These are phyloP conservation scores for Riparia riparia DNA, from an alignment of 2,113 vertebrate genomes.

Conservation along the genomic window DNA sequence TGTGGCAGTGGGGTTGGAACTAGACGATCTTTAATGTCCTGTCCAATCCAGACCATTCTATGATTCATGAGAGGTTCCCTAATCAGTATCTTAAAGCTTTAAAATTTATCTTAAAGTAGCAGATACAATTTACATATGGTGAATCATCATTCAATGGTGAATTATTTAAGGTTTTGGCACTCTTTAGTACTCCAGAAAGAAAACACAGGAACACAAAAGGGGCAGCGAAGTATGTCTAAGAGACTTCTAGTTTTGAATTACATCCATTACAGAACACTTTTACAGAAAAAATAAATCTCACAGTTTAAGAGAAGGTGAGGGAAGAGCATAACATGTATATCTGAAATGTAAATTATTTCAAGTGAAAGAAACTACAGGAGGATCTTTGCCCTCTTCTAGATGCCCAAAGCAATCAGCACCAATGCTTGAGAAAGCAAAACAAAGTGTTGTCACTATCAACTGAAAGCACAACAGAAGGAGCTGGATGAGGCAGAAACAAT, in stretches of 20 bases:
- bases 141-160: neutral
- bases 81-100: neutral
- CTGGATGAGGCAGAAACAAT: neutral
- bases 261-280: neutral
- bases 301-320: neutral
- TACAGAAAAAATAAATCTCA: neutral
- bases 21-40: neutral
- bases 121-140: neutral
- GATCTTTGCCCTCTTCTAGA: neutral
- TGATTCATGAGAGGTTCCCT: neutral
- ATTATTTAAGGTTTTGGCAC: neutral
- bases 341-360: neutral
- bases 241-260: neutral
- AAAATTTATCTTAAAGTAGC: neutral
- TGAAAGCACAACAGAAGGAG: neutral
- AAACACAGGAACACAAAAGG: neutral
- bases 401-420: neutral
- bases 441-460: neutral
- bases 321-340: neutral
- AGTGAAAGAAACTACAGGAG: neutral
- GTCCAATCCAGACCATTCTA: neutral
- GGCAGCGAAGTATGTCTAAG: neutral
- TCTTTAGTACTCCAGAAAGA: neutral
- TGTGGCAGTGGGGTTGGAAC: neutral
- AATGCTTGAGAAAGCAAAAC: neutral